Evolutionary conservation across 2,797 vertebrate species (phyloP).

Genomic region (Xyrichtys novacula): DNA sequence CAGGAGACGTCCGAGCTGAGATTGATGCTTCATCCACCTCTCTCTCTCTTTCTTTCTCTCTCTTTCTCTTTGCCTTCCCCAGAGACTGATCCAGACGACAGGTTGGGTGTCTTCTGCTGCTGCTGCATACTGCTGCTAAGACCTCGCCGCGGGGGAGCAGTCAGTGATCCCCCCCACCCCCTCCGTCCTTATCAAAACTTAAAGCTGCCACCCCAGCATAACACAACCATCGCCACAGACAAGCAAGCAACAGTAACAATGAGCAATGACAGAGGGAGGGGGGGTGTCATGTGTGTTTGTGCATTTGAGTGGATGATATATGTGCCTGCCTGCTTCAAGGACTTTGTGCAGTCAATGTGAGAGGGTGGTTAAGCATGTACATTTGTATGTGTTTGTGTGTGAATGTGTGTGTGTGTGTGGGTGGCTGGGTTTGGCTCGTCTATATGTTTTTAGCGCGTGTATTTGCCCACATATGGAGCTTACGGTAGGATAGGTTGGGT

Average conservation of each 20-base stretch:
- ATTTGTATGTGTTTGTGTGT: slow-evolving; percentile 44
- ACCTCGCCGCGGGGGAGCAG: slow-evolving; percentile 90
- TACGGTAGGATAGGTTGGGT: slow-evolving; percentile 41
- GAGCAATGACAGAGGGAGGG: slow-evolving; percentile 58
- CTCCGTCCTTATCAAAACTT: slow-evolving; percentile 85
- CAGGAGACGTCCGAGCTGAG: slow-evolving; percentile 54
- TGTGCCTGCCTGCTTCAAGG: slow-evolving; percentile 61
- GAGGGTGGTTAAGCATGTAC: slow-evolving; percentile 58
- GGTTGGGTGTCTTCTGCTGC: slow-evolving; percentile 79
- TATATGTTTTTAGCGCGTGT: slow-evolving; percentile 60
- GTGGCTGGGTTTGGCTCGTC: slow-evolving; percentile 54
- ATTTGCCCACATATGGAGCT: slow-evolving; percentile 54
- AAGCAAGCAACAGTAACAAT: slow-evolving; percentile 62
- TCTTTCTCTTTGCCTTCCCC: slow-evolving; percentile 19
- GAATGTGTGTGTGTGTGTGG: slow-evolving; percentile 10
- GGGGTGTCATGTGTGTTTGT: slow-evolving; percentile 45
- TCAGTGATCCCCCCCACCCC: slow-evolving; percentile 83
- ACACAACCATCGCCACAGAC: slow-evolving; percentile 86
- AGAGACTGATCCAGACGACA: slow-evolving; percentile 62
- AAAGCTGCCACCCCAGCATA: slow-evolving; percentile 87
- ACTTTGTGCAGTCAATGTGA: slow-evolving; percentile 51
- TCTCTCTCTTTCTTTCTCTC: slow-evolving; percentile 4
- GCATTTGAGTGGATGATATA: slow-evolving; percentile 51
- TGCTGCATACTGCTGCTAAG: slow-evolving; percentile 81
- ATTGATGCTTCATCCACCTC: slow-evolving; percentile 37